phyloP scores from a whole-genome alignment of 2,113 vertebrate genomes.

The Triplophysa siluroides region DNA sequence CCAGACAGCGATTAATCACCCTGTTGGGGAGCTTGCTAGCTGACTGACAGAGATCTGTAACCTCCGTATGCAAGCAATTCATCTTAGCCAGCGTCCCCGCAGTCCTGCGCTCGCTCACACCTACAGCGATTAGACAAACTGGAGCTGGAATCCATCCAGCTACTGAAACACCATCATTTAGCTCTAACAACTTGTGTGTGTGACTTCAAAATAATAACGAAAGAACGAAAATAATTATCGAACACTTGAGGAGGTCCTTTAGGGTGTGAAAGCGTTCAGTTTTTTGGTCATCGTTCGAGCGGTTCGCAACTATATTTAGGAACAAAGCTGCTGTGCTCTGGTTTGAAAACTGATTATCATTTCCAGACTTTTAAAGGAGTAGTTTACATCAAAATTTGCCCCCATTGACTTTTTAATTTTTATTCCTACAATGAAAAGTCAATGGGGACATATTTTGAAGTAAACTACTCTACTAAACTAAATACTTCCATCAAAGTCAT shows the following conservation, averaged over 20 bases:
- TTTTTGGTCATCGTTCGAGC: neutral
- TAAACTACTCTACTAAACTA: neutral
- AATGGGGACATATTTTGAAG: too few relatives aligned
- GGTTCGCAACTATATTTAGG: too few relatives aligned
- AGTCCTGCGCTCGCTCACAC: constrained; percentile 31
- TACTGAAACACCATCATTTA: constrained; percentile 11
- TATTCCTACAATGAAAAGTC: too few relatives aligned
- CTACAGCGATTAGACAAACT: constrained; percentile 58
- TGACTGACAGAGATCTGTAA: constrained; percentile 64
- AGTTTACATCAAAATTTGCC: neutral
- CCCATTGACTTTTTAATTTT: too few relatives aligned
- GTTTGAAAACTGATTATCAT: neutral
- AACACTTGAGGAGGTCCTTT: constrained; percentile 9
- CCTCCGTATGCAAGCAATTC: constrained; percentile 71
- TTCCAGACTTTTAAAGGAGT: too few relatives aligned
- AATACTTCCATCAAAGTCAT: neutral
- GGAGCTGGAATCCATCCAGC: constrained; percentile 63
- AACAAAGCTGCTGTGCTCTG: neutral
- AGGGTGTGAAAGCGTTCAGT: constrained; percentile 8
- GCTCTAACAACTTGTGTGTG: constrained; percentile 1
- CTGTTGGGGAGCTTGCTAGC: constrained; percentile 62
- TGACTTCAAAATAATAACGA: constrained; percentile 37
- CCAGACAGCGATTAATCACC: constrained; percentile 79
- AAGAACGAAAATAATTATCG: constrained; percentile 33
- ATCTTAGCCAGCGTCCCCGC: constrained; percentile 73